A percentile compares a stretch with the other conserved stretches of the same genome.
These are phyloP conservation scores for Selenia dentaria DNA, from an alignment of 2,888 invertebrate species.

Conservation along the genomic window DNA sequence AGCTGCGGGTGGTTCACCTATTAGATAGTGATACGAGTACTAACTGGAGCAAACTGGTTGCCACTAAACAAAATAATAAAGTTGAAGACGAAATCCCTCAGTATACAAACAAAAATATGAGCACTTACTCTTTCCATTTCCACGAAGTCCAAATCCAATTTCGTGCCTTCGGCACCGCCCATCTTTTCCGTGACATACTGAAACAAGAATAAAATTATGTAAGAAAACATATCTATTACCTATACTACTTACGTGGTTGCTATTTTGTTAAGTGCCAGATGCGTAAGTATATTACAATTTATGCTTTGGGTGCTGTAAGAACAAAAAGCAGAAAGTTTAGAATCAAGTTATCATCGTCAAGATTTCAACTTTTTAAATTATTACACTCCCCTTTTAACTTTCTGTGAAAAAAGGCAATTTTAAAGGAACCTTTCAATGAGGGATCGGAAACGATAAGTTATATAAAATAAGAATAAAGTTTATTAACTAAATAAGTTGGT, in stretches of 20 bases:
- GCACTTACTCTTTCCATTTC: constrained; percentile 98
- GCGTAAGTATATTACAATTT: too few relatives aligned
- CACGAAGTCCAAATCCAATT: constrained; percentile 98
- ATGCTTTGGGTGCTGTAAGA: too few relatives aligned
- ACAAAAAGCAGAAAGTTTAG: too few relatives aligned
- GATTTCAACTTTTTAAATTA: constrained; percentile 4
- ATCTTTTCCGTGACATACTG: constrained; percentile 99
- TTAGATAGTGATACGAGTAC: too few relatives aligned
- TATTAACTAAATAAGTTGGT: constrained; percentile 9
- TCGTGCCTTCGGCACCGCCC: constrained; percentile 99
- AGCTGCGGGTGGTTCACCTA: too few relatives aligned
- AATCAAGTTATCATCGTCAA: not conserved
- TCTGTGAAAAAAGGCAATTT: constrained; percentile 12
- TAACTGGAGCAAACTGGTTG: not conserved
- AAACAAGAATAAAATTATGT: constrained; percentile 63
- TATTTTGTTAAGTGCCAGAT: too few relatives aligned
- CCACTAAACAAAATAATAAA: constrained; percentile 1
- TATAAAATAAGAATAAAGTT: too few relatives aligned
- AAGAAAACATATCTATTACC: too few relatives aligned
- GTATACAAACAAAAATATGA: constrained; percentile 11
- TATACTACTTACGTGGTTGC: too few relatives aligned
- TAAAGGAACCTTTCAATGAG: constrained; percentile 4
- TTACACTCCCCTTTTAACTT: constrained; percentile 4
- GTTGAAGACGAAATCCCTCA: constrained; percentile 6
- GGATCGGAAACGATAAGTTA: constrained; percentile 10